A percentile compares a stretch with the other conserved stretches of the same genome.
Evolutionary conservation across 2,888 invertebrate species (phyloP).

Genomic region (Metellina segmentata): DNA sequence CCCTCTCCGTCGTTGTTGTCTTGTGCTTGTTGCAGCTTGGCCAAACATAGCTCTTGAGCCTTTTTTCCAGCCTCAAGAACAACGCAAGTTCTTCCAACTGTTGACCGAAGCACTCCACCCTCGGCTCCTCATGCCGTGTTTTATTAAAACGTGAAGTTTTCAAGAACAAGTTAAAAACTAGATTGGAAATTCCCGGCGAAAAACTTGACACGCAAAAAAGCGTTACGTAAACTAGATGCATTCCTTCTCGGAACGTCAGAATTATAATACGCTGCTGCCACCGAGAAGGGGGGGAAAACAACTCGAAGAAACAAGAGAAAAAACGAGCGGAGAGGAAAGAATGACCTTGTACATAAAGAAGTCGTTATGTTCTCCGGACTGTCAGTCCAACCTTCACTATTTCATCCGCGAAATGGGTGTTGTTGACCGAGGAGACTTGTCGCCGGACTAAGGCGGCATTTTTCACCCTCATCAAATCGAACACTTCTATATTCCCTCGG

Average conservation of each 20-base stretch:
- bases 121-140: too few species aligned
- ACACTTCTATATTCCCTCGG: neutral
- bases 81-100: too few species aligned
- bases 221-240: neutral
- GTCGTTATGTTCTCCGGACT: conserved; percentile 16
- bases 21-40: too few species aligned
- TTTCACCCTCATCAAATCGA: neutral
- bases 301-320: neutral
- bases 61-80: too few species aligned
- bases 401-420: conserved; percentile 51
- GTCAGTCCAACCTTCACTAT: conserved; percentile 50
- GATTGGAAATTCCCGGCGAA: too few species aligned
- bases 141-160: too few species aligned
- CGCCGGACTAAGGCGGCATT: conserved; percentile 35
- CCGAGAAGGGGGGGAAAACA: neutral
- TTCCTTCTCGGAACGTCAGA: conserved; percentile 38
- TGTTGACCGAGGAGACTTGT: conserved; percentile 54
- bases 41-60: too few species aligned
- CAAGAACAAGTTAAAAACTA: too few species aligned
- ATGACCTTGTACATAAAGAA: conserved; percentile 49
- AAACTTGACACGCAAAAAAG: neutral
- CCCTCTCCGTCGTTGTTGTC: too few species aligned
- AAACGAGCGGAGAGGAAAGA: conserved; percentile 6
- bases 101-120: too few species aligned
- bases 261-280: conserved; percentile 13